Conservation (phyloP, 2,797 vertebrate species). For the Rachycentron canadum region DNA sequence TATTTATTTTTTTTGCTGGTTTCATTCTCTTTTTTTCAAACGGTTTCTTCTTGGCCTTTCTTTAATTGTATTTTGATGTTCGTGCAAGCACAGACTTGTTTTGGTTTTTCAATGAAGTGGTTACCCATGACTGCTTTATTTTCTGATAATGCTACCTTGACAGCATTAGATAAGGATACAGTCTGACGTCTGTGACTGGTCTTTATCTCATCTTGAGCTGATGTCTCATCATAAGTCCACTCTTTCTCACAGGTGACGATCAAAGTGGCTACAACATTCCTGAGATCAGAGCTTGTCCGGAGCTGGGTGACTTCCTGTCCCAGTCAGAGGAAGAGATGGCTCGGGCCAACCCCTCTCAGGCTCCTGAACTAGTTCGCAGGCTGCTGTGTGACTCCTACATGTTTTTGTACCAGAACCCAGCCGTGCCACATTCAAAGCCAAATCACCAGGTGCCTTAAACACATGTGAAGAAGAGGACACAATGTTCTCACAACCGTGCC, state of each 20-base stretch:
- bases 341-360: slow-evolving; percentile 66
- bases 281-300: slow-evolving; percentile 84
- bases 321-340: slow-evolving; percentile 76
- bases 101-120: slow-evolving; percentile 13
- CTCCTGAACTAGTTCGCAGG: slow-evolving; percentile 76
- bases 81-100: slow-evolving; percentile 42
- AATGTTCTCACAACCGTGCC: slow-evolving; percentile 69
- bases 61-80: slow-evolving; percentile 18
- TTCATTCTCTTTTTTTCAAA: background rate
- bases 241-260: slow-evolving; percentile 80
- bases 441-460: slow-evolving; percentile 43
- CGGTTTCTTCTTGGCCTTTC: background rate
- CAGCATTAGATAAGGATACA: slow-evolving; percentile 51
- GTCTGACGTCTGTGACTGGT: slow-evolving; percentile 57
- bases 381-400: slow-evolving; percentile 87
- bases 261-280: slow-evolving; percentile 85
- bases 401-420: slow-evolving; percentile 84
- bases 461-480: slow-evolving; percentile 35
- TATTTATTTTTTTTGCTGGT: too few relatives aligned
- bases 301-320: slow-evolving; percentile 79
- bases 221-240: slow-evolving; percentile 58
- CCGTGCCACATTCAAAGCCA: slow-evolving; percentile 25
- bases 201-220: slow-evolving; percentile 53
- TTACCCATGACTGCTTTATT: slow-evolving; percentile 29
- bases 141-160: slow-evolving; percentile 45